Evolutionary conservation across 1,140 invertebrate species (phyloP).

Genomic region (Drosophila azteca): DNA sequence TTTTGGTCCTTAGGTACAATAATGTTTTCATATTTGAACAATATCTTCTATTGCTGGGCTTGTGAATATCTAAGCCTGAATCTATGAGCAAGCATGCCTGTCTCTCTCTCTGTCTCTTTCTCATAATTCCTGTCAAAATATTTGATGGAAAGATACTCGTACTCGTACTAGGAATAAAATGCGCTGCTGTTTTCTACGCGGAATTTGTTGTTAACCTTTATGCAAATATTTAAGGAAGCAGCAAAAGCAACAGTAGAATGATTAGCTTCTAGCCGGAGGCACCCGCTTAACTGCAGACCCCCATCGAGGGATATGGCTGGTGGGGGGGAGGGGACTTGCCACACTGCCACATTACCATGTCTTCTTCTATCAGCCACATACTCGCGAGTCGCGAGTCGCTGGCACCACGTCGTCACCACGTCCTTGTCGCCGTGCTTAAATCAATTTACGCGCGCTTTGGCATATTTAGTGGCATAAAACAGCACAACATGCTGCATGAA

Average conservation of each 20-base stretch:
- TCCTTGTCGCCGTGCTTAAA: constrained; percentile 72
- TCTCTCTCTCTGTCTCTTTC: not conserved
- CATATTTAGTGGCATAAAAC: constrained; percentile 73
- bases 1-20: no score
- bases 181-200: constrained; percentile 15
- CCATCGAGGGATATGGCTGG: no score
- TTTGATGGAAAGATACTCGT: constrained; percentile 22
- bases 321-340: constrained; percentile 15
- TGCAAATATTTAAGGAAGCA: constrained; percentile 41
- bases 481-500: constrained; percentile 47
- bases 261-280: constrained; percentile 33
- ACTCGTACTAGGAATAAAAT: constrained; percentile 1
- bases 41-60: no score
- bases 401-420: constrained; percentile 25
- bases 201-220: constrained; percentile 32
- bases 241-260: constrained; percentile 13
- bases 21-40: no score
- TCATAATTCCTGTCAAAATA: constrained; percentile 18
- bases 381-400: constrained; percentile 26
- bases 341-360: constrained; percentile 6
- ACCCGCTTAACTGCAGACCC: constrained; percentile 15
- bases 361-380: not conserved
- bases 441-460: constrained; percentile 78
- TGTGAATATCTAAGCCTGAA: no score
- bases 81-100: not conserved